Percentiles rank a stretch among this genome's conserved stretches.
phyloP scores from a whole-genome alignment of 2,888 invertebrate species.

The Caenorhabditis doughertyi region DNA sequence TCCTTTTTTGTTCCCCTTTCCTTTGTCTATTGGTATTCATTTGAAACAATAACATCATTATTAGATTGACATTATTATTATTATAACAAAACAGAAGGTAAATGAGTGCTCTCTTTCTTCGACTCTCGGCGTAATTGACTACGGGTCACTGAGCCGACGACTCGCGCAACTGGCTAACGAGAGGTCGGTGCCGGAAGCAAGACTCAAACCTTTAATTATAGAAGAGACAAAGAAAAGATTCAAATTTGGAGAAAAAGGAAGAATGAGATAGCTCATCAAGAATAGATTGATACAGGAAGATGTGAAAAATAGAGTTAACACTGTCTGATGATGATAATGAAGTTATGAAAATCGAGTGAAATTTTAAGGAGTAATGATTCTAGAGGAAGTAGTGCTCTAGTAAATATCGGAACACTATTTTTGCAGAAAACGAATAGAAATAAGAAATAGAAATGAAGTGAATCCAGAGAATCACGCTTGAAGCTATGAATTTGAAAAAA shows the following conservation, averaged over 20 bases:
- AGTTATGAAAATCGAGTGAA: no score
- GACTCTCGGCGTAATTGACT: conserved; percentile 41
- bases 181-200: conserved; percentile 61
- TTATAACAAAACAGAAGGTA: conserved; percentile 63
- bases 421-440: no score
- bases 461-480: no score
- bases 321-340: not conserved
- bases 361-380: no score
- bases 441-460: no score
- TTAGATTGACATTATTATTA: conserved; percentile 55
- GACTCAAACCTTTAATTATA: conserved; percentile 60
- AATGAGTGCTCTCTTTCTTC: conserved; percentile 46
- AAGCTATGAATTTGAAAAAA: no score
- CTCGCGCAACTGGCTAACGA: conserved; percentile 54
- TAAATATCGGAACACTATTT: no score
- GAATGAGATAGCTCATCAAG: not conserved
- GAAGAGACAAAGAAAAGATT: conserved; percentile 43
- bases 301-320: not conserved
- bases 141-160: conserved; percentile 61
- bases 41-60: conserved; percentile 49
- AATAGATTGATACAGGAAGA: not conserved
- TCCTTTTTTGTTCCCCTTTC: not conserved
- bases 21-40: conserved; percentile 2
- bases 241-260: conserved; percentile 24
- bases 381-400: no score